phyloP scores from a whole-genome alignment of 1,140 invertebrate species.

The Musca vetustissima region DNA sequence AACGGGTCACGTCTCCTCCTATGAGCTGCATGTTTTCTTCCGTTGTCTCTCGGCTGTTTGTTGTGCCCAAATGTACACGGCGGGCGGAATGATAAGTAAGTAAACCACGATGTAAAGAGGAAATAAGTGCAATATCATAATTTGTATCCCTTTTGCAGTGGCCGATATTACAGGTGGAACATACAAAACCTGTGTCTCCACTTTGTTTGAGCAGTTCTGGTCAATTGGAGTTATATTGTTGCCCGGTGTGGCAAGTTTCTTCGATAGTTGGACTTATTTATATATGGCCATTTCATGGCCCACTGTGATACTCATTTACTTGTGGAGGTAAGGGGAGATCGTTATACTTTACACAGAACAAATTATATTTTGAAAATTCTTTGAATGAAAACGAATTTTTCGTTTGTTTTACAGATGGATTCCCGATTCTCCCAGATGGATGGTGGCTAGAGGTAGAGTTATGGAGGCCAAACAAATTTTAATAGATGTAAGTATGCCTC shows the following conservation, averaged over 20 bases:
- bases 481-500: conserved; percentile 1
- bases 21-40: conserved; percentile 55
- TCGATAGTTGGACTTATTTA: conserved; percentile 54
- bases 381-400: too few species aligned
- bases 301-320: conserved; percentile 53
- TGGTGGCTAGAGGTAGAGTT: conserved; percentile 72
- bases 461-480: conserved; percentile 70
- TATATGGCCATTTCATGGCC: conserved; percentile 57
- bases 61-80: conserved; percentile 56
- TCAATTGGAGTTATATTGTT: conserved; percentile 57
- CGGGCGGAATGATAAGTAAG: conserved; percentile 55
- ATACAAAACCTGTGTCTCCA: conserved; percentile 51
- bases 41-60: conserved; percentile 55
- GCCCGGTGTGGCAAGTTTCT: conserved; percentile 54
- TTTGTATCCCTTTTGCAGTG: conserved; percentile 40
- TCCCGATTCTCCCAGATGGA: conserved; percentile 83
- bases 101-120: conserved; percentile 6
- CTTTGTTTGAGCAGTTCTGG: conserved; percentile 57
- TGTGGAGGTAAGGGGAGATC: conserved; percentile 50
- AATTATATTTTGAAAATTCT: too few species aligned
- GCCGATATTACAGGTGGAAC: conserved; percentile 54
- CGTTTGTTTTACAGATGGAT: conserved; percentile 59
- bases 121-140: not conserved
- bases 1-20: conserved; percentile 53
- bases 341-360: too few species aligned